These are phyloP conservation scores for Syngnathus acus DNA, from an alignment of 2,797 vertebrate species.

Conservation along the genomic window DNA sequence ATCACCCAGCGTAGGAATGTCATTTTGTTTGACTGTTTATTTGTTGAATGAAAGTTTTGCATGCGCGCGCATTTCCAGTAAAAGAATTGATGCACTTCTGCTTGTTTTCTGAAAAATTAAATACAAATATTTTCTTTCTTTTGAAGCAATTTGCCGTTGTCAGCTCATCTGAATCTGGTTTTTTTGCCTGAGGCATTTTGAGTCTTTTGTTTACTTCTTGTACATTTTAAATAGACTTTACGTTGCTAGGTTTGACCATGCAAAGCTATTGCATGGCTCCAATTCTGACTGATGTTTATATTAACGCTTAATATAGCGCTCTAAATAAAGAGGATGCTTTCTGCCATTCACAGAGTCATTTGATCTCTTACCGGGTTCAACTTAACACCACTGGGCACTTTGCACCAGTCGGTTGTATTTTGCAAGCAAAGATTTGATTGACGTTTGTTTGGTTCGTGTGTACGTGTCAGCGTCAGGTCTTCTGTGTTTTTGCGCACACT, in stretches of 20 bases:
- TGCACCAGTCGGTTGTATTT: neutral
- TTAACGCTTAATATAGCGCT: conserved; percentile 48
- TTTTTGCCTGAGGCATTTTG: conserved; percentile 23
- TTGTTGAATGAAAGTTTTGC: neutral
- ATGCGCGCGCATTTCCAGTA: conserved; percentile 29
- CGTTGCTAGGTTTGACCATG: conserved; percentile 24
- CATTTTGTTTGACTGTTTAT: conserved; percentile 11
- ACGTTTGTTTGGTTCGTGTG: conserved; percentile 30
- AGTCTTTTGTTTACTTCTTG: conserved; percentile 14
- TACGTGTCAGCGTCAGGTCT: conserved; percentile 35
- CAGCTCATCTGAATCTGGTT: conserved; percentile 10
- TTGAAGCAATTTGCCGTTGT: conserved; percentile 8
- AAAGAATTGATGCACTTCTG: conserved; percentile 26
- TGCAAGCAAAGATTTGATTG: neutral
- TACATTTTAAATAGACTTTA: conserved; percentile 16
- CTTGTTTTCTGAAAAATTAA: conserved; percentile 20
- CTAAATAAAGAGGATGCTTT: conserved; percentile 62
- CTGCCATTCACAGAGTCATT: conserved; percentile 29
- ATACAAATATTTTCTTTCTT: conserved; percentile 7
- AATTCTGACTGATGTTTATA: conserved; percentile 45
- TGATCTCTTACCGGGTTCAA: neutral
- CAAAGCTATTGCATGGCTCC: conserved; percentile 55
- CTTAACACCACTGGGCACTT: neutral
- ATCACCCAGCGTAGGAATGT: neutral
- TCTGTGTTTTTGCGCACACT: conserved; percentile 21